Evolutionary conservation across 2,113 vertebrate genomes (phyloP), one percentile per base, ranked within the genome.

Genomic region (Leptobrachium ailaonicum): DNA sequence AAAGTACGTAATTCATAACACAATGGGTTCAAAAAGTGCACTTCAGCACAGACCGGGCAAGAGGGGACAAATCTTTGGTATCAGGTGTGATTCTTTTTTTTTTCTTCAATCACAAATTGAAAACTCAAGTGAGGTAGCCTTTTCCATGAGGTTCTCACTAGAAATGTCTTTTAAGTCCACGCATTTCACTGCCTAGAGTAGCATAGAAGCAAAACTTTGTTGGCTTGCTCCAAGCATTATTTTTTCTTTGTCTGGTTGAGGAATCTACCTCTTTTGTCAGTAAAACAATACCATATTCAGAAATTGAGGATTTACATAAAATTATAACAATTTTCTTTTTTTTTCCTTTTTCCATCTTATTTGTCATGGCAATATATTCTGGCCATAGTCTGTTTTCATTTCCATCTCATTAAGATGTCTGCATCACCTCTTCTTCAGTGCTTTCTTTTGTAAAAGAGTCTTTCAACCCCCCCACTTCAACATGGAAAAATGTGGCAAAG

Each of bases 21-120:
- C 41, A 0, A 0, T 1, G 71, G 73, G 60, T 73, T 75, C 82
- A 85, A 88, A 88, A 88, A 86, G 82, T 80, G 82, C 7, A 0
- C 76, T 75, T 94, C 94, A 91, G 92, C 92, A 95, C 93, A 93
- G 94, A 95, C 94, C 92, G 90, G 95, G 90, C 93, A 96, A 95
- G 95, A 74, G 89, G 90, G 91, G 92, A 95, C 91, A 88, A 91
- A 96, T 98, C 97, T 99, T 99, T 99, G 97, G 97, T 98, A 98
- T 99, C 94, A 94, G 94, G 93, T 91, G 96, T 95, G 95, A 97
- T 98, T 92, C 91, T 88, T 93, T 50, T 92, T 92, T 88, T 93
- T 92, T 92, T 88, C 92, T 95, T 95, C 94, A 95, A 96, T 95
- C 95, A 96, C 96, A 94, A 93, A 92, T 92, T 93, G 89, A 92